Evolutionary conservation across 2,888 invertebrate genomes (phyloP), one percentile per base, ranked within the genome.

Genomic region (Drosophila buzzatii): DNA sequence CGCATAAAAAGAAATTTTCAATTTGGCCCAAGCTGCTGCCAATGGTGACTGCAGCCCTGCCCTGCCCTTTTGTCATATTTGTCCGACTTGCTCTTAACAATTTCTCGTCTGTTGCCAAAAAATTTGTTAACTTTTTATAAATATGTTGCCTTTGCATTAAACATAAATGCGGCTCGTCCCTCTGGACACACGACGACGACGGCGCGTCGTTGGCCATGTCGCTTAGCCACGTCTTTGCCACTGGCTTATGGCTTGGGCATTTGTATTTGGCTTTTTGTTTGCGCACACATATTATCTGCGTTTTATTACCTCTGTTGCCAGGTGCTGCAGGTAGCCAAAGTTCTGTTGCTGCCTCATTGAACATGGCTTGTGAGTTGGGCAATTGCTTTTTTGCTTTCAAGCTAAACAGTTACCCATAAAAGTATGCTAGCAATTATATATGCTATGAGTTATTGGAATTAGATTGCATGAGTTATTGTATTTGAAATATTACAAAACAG

Each of bases 1-100:
- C 79, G 81, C 82, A 76, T 85, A 84, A 86, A 86, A 80, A 72
- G 82, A 80, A 80, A 80, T 85, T 83, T 85, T 79, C 83, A 82
- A 87, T 85, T 87, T 81, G 53, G 60, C 62, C 67, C 87, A 84
- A 80, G 83, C 82, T 82, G 85, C 73, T 47, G 73, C 81, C 71
- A 66, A 39, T 31, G 70, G 47, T 61, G 59, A 27, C 51, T 66
- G 44, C 62, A 14, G 51, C 16, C 33, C 41, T n/a, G n/a, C 52
- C 41, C n/a, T 16, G 14, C 8, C 27, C 35, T 16, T 49, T n/a
- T 31, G 27, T 16, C 4, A 31, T 10, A 45, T 20, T 31, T n/a
- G 41, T 42, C 14, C 18, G 49, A 31, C 71, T 39, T 65, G 69
- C 31, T 23, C 47, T 47, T n/a, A 27, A 16, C 9, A 16, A 16